Conservation (phyloP, 2,888 invertebrate species). For the Mythimna ferrago region DNA sequence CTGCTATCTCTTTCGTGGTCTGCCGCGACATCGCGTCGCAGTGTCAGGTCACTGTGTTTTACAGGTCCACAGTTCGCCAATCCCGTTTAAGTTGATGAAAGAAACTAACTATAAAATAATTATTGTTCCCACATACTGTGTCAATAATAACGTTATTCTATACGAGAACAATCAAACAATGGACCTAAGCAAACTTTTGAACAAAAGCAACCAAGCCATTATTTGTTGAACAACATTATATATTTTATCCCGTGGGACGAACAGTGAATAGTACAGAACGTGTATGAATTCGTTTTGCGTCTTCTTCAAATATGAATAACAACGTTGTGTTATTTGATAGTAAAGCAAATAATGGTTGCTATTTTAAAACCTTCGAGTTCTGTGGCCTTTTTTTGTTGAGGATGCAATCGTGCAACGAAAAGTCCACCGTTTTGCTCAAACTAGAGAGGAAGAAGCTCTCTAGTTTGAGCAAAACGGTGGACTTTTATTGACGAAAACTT, state of each 20-base stretch:
- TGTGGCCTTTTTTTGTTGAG: too few relatives aligned
- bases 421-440: too few relatives aligned
- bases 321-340: background rate
- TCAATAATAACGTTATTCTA: slow-evolving; percentile 47
- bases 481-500: too few relatives aligned
- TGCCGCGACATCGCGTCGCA: too few relatives aligned
- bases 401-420: too few relatives aligned
- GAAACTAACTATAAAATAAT: slow-evolving; percentile 22
- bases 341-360: slow-evolving; percentile 11
- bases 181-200: slow-evolving; percentile 48
- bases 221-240: slow-evolving; percentile 54
- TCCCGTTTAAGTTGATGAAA: background rate
- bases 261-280: slow-evolving; percentile 9
- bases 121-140: slow-evolving; percentile 43
- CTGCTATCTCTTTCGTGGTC: too few relatives aligned
- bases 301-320: slow-evolving; percentile 27
- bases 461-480: too few relatives aligned
- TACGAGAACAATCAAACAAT: slow-evolving; percentile 50
- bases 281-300: slow-evolving; percentile 27
- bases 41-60: too few relatives aligned
- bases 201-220: slow-evolving; percentile 43
- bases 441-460: too few relatives aligned
- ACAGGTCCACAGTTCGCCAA: background rate
- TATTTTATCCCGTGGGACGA: slow-evolving; percentile 44
- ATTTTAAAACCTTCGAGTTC: background rate